These are phyloP conservation scores for Scaptomyza caliginosa DNA, from an alignment of 2,888 invertebrate genomes.

Conservation along the genomic window DNA sequence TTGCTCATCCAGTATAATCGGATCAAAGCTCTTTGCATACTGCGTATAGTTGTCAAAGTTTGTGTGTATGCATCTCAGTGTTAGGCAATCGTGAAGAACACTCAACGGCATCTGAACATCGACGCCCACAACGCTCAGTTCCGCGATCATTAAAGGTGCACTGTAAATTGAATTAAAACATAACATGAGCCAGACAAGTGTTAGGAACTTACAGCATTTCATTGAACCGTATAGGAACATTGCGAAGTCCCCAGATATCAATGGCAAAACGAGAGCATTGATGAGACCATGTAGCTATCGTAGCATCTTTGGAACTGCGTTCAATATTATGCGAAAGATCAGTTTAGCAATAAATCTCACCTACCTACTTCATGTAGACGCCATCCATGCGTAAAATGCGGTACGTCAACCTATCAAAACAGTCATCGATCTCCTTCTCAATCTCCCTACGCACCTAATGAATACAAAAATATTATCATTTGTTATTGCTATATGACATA, in stretches of 20 bases:
- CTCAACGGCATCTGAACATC: slow-evolving; percentile 68
- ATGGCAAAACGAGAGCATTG: slow-evolving; percentile 61
- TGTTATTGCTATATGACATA: neutral
- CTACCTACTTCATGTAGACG: slow-evolving; percentile 75
- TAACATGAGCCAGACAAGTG: neutral
- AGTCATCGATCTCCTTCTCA: slow-evolving; percentile 54
- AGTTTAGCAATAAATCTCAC: neutral
- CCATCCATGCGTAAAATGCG: slow-evolving; percentile 71
- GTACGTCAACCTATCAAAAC: slow-evolving; percentile 75
- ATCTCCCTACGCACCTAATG: slow-evolving; percentile 51
- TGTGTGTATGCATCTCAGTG: slow-evolving; percentile 73
- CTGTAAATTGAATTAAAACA: slow-evolving; percentile 37
- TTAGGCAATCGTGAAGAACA: slow-evolving; percentile 70
- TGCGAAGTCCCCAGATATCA: slow-evolving; percentile 79
- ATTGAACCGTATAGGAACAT: slow-evolving; percentile 73
- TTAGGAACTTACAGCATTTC: slow-evolving; percentile 59
- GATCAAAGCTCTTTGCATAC: slow-evolving; percentile 62
- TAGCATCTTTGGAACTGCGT: slow-evolving; percentile 60
- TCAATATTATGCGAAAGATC: neutral
- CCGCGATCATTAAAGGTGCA: slow-evolving; percentile 57
- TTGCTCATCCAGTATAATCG: slow-evolving; percentile 14
- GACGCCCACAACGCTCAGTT: slow-evolving; percentile 42
- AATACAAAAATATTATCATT: neutral
- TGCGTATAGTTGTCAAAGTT: slow-evolving; percentile 76
- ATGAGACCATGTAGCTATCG: slow-evolving; percentile 64